A percentile compares a stretch with the other conserved stretches of the same genome.
phyloP scores from a whole-genome alignment of 2,888 invertebrate genomes.

The Drosophila bunnanda region DNA sequence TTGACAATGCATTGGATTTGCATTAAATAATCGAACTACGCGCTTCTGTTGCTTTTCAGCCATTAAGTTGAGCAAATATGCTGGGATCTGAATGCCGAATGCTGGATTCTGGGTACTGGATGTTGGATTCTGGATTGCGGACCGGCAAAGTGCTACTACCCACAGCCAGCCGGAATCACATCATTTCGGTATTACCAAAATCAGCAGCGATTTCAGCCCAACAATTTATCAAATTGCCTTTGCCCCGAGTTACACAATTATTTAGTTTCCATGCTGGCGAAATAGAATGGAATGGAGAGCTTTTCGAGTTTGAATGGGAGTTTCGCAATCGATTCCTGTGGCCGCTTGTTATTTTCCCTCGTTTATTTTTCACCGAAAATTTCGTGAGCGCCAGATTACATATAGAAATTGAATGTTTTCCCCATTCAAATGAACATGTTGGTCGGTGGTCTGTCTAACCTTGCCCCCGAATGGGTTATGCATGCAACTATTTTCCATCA shows the following conservation, averaged over 20 bases:
- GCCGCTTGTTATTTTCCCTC: conserved; percentile 23
- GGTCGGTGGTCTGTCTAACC: conserved; percentile 5
- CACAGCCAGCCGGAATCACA: conserved; percentile 17
- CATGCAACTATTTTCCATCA: conserved; percentile 39
- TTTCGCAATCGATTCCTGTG: conserved; percentile 56
- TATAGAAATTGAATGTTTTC: conserved; percentile 18
- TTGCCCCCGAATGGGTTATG: conserved; percentile 15
- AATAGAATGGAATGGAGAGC: conserved; percentile 2
- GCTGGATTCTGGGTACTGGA: background rate
- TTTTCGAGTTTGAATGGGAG: conserved; percentile 15
- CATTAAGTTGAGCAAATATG: conserved; percentile 61
- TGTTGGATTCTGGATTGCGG: conserved; percentile 6
- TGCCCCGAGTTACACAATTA: conserved; percentile 42
- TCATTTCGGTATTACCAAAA: conserved; percentile 12
- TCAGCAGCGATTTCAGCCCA: conserved; percentile 17
- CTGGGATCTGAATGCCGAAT: conserved; percentile 14
- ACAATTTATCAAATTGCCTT: conserved; percentile 50
- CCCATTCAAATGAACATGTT: conserved; percentile 22
- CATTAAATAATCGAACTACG: conserved; percentile 74
- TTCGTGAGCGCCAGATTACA: conserved; percentile 31
- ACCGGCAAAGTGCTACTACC: conserved; percentile 11
- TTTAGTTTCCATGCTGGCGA: conserved; percentile 27
- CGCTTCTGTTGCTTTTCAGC: conserved; percentile 46
- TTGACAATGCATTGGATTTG: conserved; percentile 71
- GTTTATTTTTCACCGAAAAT: conserved; percentile 41